Evolutionary conservation across 30 jellyfish, hydroid and myxozoan species (phyloP).

Genomic region (Aurelia coerulea): DNA sequence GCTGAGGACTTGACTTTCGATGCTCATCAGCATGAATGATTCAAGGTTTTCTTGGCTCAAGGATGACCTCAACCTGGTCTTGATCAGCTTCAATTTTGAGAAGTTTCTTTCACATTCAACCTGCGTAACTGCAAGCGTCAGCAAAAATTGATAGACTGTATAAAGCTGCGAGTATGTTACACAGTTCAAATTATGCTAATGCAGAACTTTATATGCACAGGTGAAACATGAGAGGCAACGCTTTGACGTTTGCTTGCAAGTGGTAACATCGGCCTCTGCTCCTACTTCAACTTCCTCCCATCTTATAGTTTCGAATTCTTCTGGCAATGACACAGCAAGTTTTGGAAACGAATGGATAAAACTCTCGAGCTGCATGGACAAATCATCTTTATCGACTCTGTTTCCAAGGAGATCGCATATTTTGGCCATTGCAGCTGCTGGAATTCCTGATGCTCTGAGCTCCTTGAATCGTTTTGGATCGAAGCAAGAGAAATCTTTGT

Average conservation of each 20-base stretch:
- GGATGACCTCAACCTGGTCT: slow-evolving; percentile 26
- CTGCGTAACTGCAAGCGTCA: no score
- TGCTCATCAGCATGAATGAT: slow-evolving; percentile 52
- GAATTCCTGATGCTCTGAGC: background rate
- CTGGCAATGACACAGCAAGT: background rate
- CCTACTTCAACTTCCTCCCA: no score
- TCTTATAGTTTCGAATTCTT: no score
- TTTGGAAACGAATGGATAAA: background rate
- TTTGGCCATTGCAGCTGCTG: slow-evolving; percentile 20
- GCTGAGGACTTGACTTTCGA: slow-evolving; percentile 29
- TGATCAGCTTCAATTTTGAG: background rate
- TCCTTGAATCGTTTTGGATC: slow-evolving; percentile 30
- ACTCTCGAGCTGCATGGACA: slow-evolving; percentile 33
- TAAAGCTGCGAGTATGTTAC: background rate
- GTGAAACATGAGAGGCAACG: slow-evolving; percentile 18
- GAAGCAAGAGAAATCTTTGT: slow-evolving; percentile 58
- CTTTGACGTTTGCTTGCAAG: no score
- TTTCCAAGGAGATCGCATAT: slow-evolving; percentile 21
- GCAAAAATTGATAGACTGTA: no score
- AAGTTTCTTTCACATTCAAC: no score
- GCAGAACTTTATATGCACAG: slow-evolving; percentile 53
- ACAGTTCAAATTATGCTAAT: slow-evolving; percentile 28
- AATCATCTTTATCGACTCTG: slow-evolving; percentile 5
- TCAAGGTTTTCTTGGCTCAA: slow-evolving; percentile 34
- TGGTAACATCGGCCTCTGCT: no score